These are phyloP conservation scores for Odobenus rosmarus DNA, from an alignment of 2,113 vertebrate genomes.

Conservation along the genomic window DNA sequence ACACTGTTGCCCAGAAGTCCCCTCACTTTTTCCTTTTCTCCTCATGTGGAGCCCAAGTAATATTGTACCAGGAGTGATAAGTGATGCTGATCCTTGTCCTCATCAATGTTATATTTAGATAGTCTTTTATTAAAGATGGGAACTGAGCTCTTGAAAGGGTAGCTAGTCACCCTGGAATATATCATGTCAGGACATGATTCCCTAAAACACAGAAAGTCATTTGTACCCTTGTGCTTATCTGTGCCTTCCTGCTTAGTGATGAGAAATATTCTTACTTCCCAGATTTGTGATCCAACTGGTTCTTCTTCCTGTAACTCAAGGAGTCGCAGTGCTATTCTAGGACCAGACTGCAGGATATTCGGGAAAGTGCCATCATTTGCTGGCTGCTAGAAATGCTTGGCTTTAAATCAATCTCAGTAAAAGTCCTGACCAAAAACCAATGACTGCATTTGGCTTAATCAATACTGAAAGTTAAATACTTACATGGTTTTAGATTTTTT, in stretches of 20 bases:
- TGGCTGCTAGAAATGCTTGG: slow-evolving; percentile 72
- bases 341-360: slow-evolving; percentile 44
- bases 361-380: slow-evolving; percentile 56
- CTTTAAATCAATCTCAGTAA: slow-evolving; percentile 67
- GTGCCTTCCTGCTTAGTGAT: background rate
- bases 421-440: slow-evolving; percentile 66
- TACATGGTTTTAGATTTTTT: background rate
- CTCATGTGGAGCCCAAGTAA: accelerated
- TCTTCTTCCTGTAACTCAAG: slow-evolving; percentile 61
- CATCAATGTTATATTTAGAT: background rate
- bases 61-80: background rate
- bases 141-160: background rate
- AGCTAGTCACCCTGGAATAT: background rate
- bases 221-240: background rate
- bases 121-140: background rate
- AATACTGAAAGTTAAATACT: slow-evolving; percentile 69
- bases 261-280: slow-evolving; percentile 44
- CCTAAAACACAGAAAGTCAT: background rate
- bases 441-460: slow-evolving; percentile 64
- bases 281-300: slow-evolving; percentile 11
- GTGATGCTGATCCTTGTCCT: background rate
- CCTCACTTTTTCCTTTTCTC: background rate
- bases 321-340: slow-evolving; percentile 66
- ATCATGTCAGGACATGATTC: background rate
- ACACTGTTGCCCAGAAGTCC: background rate